phyloP scores from a whole-genome alignment of 2,797 vertebrate genomes.

The Gadopsis marmoratus region DNA sequence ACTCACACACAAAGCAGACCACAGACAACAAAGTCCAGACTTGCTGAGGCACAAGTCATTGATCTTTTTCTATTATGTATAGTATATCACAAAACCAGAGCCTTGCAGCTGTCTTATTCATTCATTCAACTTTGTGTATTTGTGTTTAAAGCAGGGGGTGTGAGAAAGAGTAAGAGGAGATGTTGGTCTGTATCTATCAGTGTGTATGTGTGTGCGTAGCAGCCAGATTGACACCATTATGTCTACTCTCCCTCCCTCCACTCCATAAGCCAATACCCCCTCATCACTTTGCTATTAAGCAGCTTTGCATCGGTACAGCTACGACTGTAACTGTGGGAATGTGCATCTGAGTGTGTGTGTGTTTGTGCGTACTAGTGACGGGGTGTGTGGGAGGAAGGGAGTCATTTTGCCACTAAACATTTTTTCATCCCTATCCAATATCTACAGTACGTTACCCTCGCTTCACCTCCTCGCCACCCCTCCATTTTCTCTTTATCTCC shows the following conservation, averaged over 20 bases:
- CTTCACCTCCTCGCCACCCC: slow-evolving; percentile 1
- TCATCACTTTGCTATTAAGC: slow-evolving; percentile 70
- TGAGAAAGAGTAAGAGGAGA: neutral
- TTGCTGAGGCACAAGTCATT: slow-evolving; percentile 8
- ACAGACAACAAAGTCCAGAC: slow-evolving; percentile 6
- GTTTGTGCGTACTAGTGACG: neutral
- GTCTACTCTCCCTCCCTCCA: slow-evolving; percentile 67
- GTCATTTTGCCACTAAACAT: neutral
- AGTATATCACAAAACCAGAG: neutral
- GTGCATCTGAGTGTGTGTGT: neutral
- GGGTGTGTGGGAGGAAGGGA: neutral
- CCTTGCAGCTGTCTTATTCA: slow-evolving; percentile 15
- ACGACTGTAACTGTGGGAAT: slow-evolving; percentile 36
- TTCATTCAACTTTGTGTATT: slow-evolving; percentile 11
- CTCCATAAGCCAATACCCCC: slow-evolving; percentile 73
- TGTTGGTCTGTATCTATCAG: slow-evolving; percentile 19
- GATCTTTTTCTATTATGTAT: slow-evolving; percentile 15
- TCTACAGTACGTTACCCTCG: slow-evolving; percentile 14
- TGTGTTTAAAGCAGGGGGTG: slow-evolving; percentile 3
- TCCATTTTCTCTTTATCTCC: neutral
- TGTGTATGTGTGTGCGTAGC: slow-evolving; percentile 9
- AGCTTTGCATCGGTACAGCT: slow-evolving; percentile 65
- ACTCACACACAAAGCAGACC: slow-evolving; percentile 15
- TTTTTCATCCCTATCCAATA: slow-evolving; percentile 31
- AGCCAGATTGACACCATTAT: slow-evolving; percentile 74